phyloP scores from a whole-genome alignment of 2,888 invertebrate genomes.

The Stenurella melanura region DNA sequence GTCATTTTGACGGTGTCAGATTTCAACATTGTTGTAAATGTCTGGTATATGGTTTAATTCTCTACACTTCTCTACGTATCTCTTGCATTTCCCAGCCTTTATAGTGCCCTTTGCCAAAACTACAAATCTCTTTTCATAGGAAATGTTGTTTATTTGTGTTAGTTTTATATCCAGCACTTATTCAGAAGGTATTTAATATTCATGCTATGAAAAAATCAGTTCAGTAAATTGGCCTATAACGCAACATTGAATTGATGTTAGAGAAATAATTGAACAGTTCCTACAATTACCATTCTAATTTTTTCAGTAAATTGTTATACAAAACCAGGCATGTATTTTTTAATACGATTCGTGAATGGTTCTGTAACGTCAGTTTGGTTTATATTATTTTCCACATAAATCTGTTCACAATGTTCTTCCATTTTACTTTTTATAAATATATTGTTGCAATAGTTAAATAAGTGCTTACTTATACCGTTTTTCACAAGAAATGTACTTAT shows the following conservation, averaged over 20 bases:
- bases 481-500: slow-evolving; percentile 58
- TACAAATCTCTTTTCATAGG: too few species aligned
- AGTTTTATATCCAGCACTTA: too few species aligned
- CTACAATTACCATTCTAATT: not conserved
- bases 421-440: slow-evolving; percentile 50
- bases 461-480: slow-evolving; percentile 39
- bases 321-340: not conserved
- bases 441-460: slow-evolving; percentile 56
- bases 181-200: too few species aligned
- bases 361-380: slow-evolving; percentile 46
- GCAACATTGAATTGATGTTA: not conserved
- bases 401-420: slow-evolving; percentile 60
- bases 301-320: not conserved
- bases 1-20: too few species aligned
- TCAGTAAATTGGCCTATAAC: too few species aligned
- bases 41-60: too few species aligned
- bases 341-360: not conserved
- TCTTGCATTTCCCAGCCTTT: too few species aligned
- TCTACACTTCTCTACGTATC: too few species aligned
- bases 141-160: too few species aligned
- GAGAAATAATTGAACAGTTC: not conserved
- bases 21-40: too few species aligned
- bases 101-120: too few species aligned
- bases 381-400: slow-evolving; percentile 38
- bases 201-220: too few species aligned